These are phyloP conservation scores for Bradypodion ventrale DNA, from an alignment of 2,797 vertebrate species.

Conservation along the genomic window DNA sequence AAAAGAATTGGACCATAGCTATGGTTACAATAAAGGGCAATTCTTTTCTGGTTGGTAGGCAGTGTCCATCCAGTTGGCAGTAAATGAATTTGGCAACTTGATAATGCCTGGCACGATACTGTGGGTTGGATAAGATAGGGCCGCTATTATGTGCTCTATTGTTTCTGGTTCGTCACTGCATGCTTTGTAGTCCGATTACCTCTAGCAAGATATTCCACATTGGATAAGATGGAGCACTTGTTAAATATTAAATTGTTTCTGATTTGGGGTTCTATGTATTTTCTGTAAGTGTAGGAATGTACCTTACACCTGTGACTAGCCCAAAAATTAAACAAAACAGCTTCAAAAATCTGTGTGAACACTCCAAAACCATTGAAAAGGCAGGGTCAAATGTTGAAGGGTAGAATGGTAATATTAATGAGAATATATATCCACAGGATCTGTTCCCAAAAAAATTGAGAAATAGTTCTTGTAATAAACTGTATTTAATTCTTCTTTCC, in stretches of 20 bases:
- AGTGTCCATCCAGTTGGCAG: background rate
- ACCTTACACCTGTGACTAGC: background rate
- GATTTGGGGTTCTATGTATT: background rate
- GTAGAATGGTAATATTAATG: too few relatives aligned
- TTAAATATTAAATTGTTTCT: background rate
- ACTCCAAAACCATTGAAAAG: background rate
- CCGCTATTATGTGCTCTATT: background rate
- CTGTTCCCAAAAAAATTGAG: too few relatives aligned
- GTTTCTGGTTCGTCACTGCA: background rate
- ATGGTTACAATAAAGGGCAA: background rate
- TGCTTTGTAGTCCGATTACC: background rate
- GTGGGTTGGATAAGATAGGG: background rate
- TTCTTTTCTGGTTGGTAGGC: background rate
- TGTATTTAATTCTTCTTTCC: too few relatives aligned
- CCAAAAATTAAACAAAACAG: background rate
- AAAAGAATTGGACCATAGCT: background rate
- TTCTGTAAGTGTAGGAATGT: background rate
- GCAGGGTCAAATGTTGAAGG: background rate
- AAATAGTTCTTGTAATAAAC: too few relatives aligned
- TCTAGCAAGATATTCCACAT: background rate
- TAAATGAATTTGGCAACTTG: background rate
- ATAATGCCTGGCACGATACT: constrained; percentile 2
- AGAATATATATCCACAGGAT: too few relatives aligned
- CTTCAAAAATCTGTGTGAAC: background rate
- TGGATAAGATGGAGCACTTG: constrained; percentile 1